phyloP scores from a whole-genome alignment of 2,113 vertebrate species.

The Campylomormyrus tamandua region DNA sequence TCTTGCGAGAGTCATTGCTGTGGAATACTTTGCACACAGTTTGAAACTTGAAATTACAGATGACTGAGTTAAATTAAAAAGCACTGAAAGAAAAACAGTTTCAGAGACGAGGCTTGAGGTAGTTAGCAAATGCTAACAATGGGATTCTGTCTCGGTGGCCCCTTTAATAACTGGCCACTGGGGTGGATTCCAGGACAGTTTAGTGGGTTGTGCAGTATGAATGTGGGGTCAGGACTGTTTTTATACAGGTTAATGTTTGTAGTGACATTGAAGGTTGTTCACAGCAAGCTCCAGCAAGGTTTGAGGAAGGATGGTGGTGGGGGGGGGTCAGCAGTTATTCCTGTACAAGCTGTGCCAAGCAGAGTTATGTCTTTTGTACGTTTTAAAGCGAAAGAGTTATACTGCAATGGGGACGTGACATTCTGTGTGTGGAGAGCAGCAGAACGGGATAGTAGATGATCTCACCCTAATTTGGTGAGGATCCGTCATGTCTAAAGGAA shows the following conservation, averaged over 20 bases:
- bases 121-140: not conserved
- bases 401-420: not conserved
- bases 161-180: not conserved
- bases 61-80: not conserved
- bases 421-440: not conserved
- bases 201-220: not conserved
- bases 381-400: not conserved
- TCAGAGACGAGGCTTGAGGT: not conserved
- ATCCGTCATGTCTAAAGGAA: not conserved
- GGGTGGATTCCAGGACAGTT: not conserved
- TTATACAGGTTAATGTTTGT: constrained; percentile 5
- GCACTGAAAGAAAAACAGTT: not conserved
- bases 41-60: not conserved
- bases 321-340: not conserved
- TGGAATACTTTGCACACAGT: not conserved
- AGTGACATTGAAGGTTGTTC: not conserved
- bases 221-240: not conserved
- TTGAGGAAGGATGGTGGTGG: not conserved
- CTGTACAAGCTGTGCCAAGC: not conserved
- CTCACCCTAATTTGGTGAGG: not conserved
- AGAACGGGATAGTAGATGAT: not conserved
- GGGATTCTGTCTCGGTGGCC: not conserved
- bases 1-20: not conserved
- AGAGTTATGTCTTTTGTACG: not conserved
- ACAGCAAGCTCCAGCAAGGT: not conserved